Conservation (phyloP, 2,797 vertebrate genomes). For the Anolis apletophallus region DNA sequence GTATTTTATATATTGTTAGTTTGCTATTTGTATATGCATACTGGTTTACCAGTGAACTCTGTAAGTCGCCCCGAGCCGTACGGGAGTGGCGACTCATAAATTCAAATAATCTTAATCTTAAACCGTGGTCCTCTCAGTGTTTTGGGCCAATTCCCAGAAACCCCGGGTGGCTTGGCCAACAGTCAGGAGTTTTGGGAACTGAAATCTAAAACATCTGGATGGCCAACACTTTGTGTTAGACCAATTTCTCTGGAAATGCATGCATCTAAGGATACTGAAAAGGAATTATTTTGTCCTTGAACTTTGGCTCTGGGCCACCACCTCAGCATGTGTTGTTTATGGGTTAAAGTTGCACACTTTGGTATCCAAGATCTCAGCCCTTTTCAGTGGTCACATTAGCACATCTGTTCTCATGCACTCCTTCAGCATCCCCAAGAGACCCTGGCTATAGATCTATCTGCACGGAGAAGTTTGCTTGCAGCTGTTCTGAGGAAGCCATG, state of each 20-base stretch:
- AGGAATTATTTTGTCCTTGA: background rate
- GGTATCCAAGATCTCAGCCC: background rate
- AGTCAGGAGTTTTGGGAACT: no score
- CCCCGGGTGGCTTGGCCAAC: no score
- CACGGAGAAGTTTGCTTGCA: background rate
- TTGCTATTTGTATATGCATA: no score
- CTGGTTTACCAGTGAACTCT: no score
- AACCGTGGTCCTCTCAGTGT: no score
- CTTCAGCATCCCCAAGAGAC: background rate
- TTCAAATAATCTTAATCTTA: no score
- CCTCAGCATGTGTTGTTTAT: background rate
- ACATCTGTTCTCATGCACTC: background rate
- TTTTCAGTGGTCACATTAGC: background rate
- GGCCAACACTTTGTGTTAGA: slow-evolving; percentile 1
- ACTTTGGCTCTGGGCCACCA: slow-evolving; percentile 16
- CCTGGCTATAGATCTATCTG: background rate
- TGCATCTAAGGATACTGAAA: background rate
- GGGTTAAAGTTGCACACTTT: background rate
- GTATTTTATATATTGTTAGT: no score
- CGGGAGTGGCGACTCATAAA: no score
- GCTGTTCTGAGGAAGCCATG: background rate
- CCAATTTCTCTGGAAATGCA: slow-evolving; percentile 51
- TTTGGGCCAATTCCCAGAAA: no score
- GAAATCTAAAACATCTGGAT: no score
- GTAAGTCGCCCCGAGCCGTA: no score